phyloP scores from a whole-genome alignment of 2,113 vertebrate species.

The Myotis davidii region DNA sequence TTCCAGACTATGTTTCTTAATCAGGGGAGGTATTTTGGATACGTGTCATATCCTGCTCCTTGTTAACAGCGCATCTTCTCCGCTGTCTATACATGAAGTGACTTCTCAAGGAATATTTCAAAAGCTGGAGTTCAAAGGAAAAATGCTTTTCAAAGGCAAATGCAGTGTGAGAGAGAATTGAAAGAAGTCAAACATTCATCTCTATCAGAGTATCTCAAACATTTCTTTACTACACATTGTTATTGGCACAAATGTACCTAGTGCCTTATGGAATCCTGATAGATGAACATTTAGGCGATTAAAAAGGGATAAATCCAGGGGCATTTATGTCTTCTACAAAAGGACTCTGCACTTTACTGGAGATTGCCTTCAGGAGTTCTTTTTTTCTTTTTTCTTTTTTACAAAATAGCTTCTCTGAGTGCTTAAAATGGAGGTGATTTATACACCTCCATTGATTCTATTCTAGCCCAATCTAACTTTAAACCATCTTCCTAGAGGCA shows the following conservation, averaged over 20 bases:
- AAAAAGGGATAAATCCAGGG: conserved; percentile 20
- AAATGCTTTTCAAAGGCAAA: conserved; percentile 58
- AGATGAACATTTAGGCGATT: conserved; percentile 23
- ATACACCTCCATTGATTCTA: conserved; percentile 53
- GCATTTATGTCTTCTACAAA: conserved; percentile 48
- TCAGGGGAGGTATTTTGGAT: background rate
- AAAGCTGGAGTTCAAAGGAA: conserved; percentile 40
- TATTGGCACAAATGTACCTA: conserved; percentile 23
- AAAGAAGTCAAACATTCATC: conserved; percentile 60
- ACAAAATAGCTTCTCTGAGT: conserved; percentile 3
- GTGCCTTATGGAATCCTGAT: conserved; percentile 41
- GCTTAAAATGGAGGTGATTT: conserved; percentile 62
- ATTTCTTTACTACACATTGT: conserved; percentile 41
- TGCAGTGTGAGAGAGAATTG: conserved; percentile 16
- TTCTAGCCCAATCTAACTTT: conserved; percentile 47
- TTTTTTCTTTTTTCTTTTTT: background rate
- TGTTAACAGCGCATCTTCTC: background rate
- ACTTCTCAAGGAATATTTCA: conserved; percentile 43
- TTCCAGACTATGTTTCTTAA: background rate
- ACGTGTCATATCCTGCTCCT: background rate
- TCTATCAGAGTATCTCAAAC: conserved; percentile 9
- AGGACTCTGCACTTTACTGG: conserved; percentile 51
- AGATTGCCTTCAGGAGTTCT: conserved; percentile 53
- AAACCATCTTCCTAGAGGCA: background rate
- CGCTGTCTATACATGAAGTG: background rate